phyloP scores from a whole-genome alignment of 2,888 invertebrate species.

The Hypselothyrea guttata region DNA sequence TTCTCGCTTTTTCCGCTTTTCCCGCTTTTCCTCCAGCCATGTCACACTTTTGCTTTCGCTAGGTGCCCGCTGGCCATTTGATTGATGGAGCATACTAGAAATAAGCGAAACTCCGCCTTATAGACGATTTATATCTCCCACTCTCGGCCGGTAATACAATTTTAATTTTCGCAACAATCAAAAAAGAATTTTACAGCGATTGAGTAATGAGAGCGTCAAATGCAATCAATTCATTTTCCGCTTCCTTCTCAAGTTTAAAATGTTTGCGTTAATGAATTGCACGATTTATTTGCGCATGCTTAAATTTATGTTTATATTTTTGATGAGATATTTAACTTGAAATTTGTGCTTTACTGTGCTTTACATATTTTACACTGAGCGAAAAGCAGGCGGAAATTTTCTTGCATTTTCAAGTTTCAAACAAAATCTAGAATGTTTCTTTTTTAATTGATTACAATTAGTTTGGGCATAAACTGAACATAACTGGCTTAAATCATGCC shows the following conservation, averaged over 20 bases:
- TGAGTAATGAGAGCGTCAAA: conserved; percentile 30
- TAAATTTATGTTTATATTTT: no score
- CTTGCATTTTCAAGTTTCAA: no score
- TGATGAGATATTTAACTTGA: no score
- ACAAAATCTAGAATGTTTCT: no score
- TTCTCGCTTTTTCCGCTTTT: background rate
- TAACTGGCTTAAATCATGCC: no score
- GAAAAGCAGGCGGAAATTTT: no score
- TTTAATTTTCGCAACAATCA: conserved; percentile 44
- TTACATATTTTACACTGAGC: no score
- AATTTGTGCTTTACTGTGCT: no score
- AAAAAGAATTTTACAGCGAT: conserved; percentile 25
- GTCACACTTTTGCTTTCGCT: background rate
- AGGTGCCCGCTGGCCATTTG: conserved; percentile 44
- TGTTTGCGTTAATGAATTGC: no score
- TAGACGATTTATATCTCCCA: background rate
- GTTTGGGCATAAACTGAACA: no score
- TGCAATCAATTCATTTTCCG: conserved; percentile 34
- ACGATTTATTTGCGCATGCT: no score
- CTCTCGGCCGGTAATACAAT: conserved; percentile 35
- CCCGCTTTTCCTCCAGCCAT: background rate
- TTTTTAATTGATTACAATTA: no score
- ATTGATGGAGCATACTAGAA: conserved; percentile 44
- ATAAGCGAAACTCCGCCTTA: conserved; percentile 7
- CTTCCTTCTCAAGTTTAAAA: background rate